Base-by-base conservation (phyloP, 1,140 invertebrate genomes). In the Rhopalosiphum padi region DNA sequence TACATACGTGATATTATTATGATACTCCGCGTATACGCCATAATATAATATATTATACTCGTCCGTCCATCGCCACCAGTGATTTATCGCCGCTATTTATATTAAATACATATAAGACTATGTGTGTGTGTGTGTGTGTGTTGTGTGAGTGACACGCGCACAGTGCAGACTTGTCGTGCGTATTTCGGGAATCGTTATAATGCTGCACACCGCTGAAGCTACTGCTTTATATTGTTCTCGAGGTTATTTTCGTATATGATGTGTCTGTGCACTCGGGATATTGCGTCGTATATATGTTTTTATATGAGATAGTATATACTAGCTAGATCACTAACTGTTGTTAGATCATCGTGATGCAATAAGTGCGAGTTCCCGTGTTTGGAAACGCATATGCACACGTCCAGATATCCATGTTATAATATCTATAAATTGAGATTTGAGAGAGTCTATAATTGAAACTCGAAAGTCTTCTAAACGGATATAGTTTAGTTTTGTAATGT, bases 51-150 rank as follows among this genome's bases (percentile, higher is more conserved):
- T 83, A 83, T 83, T 35, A 83, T 23, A 83, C 41, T 25, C n/a
- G 21, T 48, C 48, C 48, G n/a, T 51, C 48, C 18, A 51, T 37
- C 87, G 87, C n/a, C 43, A 22, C 37, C n/a, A 1, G 87, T 53
- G 87, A 89, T 89, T 89, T 89, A 89, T 89, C n/a, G 87, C 22
- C 35, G 48, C 87, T 89, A 89, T 89, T 89, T 11, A 46, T 46
- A 46, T 46, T 15, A n/a, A n/a, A 15, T 46, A 46, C 46, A 46
- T 46, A 46, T 46, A 46, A 46, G 37, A 37, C 37, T 46, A 46
- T 4, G 4, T 22, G 82, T 35, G 18, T 41, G 37, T 23, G 35
- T 41, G 9, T 23, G 41, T 7, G n/a, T 82, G 8, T 22, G 82
- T 35, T 41, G 37, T 23, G 35, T 41, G 23, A 11, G 41, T 37